A percentile compares a stretch with the other conserved stretches of the same genome.
Conservation (phyloP, 2,888 invertebrate species). For the Lasius fuliginosus region DNA sequence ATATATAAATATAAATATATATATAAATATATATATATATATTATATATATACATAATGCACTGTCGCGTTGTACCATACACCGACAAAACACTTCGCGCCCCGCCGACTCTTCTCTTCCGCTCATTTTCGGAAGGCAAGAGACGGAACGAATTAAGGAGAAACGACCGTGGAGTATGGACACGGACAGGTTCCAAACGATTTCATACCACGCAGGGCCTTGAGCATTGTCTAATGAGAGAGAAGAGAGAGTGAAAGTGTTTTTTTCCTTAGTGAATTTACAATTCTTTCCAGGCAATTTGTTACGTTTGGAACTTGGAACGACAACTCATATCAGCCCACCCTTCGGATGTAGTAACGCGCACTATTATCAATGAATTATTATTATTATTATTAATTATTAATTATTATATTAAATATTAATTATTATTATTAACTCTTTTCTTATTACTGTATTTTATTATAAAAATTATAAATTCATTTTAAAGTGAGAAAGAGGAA, state of each 20-base stretch:
- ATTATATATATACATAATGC: conserved; percentile 69
- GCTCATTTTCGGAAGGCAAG: conserved; percentile 49
- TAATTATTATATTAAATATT: conserved; percentile 76
- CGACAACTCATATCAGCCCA: conserved; percentile 80
- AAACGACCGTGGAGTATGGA: conserved; percentile 59
- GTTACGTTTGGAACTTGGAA: conserved; percentile 82
- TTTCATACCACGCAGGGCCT: conserved; percentile 48
- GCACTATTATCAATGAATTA: conserved; percentile 81
- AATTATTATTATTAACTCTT: conserved; percentile 76
- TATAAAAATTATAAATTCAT: conserved; percentile 86
- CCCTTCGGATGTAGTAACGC: conserved; percentile 78
- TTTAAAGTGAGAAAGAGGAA: conserved; percentile 84
- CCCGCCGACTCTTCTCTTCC: conserved; percentile 46
- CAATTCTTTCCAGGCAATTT: conserved; percentile 54
- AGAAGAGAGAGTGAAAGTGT: conserved; percentile 27
- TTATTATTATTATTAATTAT: conserved; percentile 81
- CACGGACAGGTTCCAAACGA: conserved; percentile 76
- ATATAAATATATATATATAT: conserved; percentile 62
- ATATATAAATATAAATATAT: conserved; percentile 67
- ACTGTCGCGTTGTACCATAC: conserved; percentile 80
- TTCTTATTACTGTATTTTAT: conserved; percentile 83
- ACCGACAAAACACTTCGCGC: conserved; percentile 63
- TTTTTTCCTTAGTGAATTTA: conserved; percentile 56
- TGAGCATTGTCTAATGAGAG: conserved; percentile 39
- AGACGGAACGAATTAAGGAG: conserved; percentile 58